Conservation (phyloP, 2,797 vertebrate species). For the Odontamblyopus lacepedii region DNA sequence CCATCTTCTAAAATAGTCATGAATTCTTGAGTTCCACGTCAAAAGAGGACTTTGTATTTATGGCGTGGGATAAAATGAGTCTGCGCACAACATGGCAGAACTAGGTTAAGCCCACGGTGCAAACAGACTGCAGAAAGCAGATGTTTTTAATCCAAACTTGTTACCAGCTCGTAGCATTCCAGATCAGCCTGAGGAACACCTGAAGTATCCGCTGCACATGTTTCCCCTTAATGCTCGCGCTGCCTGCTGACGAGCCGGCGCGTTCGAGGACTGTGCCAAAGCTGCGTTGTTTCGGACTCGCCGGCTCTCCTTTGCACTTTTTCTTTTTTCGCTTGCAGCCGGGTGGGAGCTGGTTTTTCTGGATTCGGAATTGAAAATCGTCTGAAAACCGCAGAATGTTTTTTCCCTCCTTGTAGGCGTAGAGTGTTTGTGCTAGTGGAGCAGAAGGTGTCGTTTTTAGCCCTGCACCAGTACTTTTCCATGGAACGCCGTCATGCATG, state of each 20-base stretch:
- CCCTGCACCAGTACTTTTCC: constrained; percentile 59
- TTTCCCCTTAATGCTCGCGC: constrained; percentile 26
- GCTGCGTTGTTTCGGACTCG: constrained; percentile 38
- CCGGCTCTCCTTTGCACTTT: constrained; percentile 18
- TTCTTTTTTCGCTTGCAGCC: constrained; percentile 26
- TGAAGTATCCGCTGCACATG: constrained; percentile 8
- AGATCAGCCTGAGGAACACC: not conserved
- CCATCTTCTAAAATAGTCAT: too few species aligned
- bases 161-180: not conserved
- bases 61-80: constrained; percentile 33
- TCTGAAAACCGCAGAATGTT: constrained; percentile 34
- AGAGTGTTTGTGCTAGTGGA: constrained; percentile 30
- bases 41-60: not conserved
- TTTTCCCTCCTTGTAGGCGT: constrained; percentile 23
- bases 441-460: constrained; percentile 38
- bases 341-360: constrained; percentile 27
- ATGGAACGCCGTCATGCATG: constrained; percentile 33
- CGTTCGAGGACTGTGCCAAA: constrained; percentile 15
- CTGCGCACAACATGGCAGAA: constrained; percentile 31
- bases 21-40: too few species aligned
- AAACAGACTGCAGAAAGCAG: constrained; percentile 10
- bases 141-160: constrained; percentile 17
- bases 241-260: constrained; percentile 33
- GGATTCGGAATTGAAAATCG: constrained; percentile 35
- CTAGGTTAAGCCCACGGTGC: constrained; percentile 12